These are phyloP conservation scores for Electrona antarctica DNA, from an alignment of 2,113 vertebrate species.

Conservation along the genomic window DNA sequence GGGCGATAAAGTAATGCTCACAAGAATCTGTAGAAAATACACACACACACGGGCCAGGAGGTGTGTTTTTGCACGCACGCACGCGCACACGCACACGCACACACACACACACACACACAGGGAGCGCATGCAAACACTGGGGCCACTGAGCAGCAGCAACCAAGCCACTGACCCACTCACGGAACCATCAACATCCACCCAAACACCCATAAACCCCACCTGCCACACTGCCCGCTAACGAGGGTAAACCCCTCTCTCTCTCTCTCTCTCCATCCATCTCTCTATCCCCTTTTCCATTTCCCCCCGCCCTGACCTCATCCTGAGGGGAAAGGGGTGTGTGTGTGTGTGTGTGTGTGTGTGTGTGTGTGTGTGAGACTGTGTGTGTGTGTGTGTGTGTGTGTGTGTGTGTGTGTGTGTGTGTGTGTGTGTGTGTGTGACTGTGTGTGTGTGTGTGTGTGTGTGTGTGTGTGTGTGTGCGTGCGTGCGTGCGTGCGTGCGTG, in stretches of 20 bases:
- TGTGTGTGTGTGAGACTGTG: neutral
- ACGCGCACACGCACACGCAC: no score
- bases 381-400: neutral
- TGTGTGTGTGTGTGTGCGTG: no score
- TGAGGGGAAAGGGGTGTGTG: conserved; percentile 3
- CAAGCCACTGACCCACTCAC: neutral
- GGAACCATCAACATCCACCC: conserved; percentile 6
- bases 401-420: no score
- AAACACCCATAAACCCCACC: conserved; percentile 34
- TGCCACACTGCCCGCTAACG: neutral
- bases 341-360: no score
- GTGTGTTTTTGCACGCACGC: neutral
- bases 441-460: no score
- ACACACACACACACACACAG: conserved; percentile 21
- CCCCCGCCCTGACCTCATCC: conserved; percentile 29
- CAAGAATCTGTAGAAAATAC: neutral
- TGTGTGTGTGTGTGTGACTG: no score
- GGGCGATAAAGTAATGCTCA: conserved; percentile 30
- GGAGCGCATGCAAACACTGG: no score
- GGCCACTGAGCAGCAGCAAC: neutral
- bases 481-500: no score
- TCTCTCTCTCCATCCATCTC: conserved; percentile 25
- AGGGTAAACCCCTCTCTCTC: neutral
- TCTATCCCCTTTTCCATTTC: conserved; percentile 44
- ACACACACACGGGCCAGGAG: neutral